Conservation (phyloP, 2,888 invertebrate genomes). For the Pristionchus exspectatus region DNA sequence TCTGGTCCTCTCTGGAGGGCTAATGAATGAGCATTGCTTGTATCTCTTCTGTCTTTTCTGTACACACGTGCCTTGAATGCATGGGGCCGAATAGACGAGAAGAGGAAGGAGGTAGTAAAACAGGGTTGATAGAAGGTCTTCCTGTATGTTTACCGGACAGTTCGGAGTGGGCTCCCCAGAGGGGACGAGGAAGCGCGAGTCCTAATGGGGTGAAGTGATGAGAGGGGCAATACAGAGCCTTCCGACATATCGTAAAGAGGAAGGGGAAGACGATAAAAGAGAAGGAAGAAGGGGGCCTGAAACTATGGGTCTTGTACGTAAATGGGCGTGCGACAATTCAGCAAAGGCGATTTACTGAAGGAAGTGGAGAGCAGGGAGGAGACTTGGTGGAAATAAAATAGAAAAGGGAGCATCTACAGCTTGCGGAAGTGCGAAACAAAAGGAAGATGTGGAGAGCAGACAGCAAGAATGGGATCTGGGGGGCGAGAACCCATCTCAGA, state of each 20-base stretch:
- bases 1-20: slow-evolving; percentile 14
- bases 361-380: background rate
- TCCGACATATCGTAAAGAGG: slow-evolving; percentile 13
- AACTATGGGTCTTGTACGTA: background rate
- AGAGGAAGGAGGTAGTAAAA: background rate
- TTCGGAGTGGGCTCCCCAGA: background rate
- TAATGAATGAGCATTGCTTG: slow-evolving; percentile 51
- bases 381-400: background rate
- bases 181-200: background rate
- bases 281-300: background rate
- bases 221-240: background rate
- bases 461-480: background rate
- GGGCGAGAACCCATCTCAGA: background rate
- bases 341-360: slow-evolving; percentile 21
- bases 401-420: background rate
- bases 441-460: background rate
- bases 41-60: slow-evolving; percentile 8
- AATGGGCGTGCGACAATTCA: background rate
- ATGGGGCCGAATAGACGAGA: background rate
- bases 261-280: slow-evolving; percentile 30
- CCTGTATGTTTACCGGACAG: slow-evolving; percentile 24
- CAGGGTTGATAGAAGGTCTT: background rate
- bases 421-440: background rate
- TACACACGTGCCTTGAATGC: slow-evolving; percentile 17
- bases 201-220: slow-evolving; percentile 43